Conservation (phyloP, 2,797 vertebrate species). For the Poecilia gillii region DNA sequence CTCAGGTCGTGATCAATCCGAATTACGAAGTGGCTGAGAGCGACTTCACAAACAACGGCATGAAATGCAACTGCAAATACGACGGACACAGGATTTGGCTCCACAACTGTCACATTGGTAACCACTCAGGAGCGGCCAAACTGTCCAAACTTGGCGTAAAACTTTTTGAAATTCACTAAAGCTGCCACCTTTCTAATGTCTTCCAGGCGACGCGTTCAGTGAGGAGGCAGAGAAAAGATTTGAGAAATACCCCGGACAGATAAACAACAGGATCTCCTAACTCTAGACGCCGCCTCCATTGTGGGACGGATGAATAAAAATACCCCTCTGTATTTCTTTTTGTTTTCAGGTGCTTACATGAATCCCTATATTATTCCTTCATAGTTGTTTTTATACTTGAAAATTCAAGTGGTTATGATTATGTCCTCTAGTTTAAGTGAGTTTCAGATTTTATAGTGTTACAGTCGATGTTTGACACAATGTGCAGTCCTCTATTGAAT, state of each 20-base stretch:
- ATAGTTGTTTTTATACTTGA: slow-evolving; percentile 71
- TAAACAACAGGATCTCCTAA: slow-evolving; percentile 92
- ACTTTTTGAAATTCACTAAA: not conserved
- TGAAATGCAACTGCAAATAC: slow-evolving; percentile 99
- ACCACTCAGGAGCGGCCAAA: slow-evolving; percentile 9
- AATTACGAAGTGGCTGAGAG: slow-evolving; percentile 95
- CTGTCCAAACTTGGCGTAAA: not conserved
- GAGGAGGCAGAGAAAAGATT: slow-evolving; percentile 93
- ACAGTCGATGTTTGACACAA: slow-evolving; percentile 21
- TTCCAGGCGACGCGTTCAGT: slow-evolving; percentile 90
- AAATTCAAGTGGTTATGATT: slow-evolving; percentile 63
- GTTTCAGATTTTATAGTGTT: slow-evolving; percentile 31
- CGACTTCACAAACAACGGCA: slow-evolving; percentile 97
- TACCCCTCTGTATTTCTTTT: slow-evolving; percentile 3
- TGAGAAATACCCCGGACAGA: slow-evolving; percentile 95
- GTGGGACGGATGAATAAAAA: not conserved
- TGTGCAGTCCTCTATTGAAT: slow-evolving; percentile 48
- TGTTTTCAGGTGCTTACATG: slow-evolving; percentile 24
- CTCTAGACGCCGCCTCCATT: not conserved
- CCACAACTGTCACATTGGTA: slow-evolving; percentile 95
- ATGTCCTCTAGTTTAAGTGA: slow-evolving; percentile 39
- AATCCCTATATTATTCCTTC: slow-evolving; percentile 1
- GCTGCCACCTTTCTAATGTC: not conserved
- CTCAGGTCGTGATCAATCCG: slow-evolving; percentile 95
- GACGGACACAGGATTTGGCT: slow-evolving; percentile 97